Percentiles rank a stretch among this genome's conserved stretches.
phyloP scores from a whole-genome alignment of 2,888 invertebrate genomes.

The Furcula furcula region DNA sequence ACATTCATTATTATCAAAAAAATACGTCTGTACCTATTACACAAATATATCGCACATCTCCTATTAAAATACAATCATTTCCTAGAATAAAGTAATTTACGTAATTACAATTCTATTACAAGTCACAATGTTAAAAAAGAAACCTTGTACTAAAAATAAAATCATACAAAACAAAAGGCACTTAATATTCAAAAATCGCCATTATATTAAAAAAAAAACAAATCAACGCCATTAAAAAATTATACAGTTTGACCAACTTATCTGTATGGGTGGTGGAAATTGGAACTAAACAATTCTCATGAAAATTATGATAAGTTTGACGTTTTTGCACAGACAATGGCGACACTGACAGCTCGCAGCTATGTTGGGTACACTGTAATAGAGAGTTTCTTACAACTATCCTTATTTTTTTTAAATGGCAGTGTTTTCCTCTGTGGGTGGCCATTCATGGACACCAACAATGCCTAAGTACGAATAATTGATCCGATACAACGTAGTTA shows the following conservation, averaged over 20 bases:
- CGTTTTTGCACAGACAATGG: no score
- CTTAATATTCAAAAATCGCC: slow-evolving; percentile 15
- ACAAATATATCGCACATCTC: slow-evolving; percentile 1
- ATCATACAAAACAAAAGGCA: slow-evolving; percentile 32
- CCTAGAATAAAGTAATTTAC: neutral
- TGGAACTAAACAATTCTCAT: no score
- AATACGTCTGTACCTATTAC: neutral
- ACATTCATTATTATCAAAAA: neutral
- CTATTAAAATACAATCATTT: neutral
- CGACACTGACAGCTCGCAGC: no score
- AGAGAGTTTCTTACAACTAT: slow-evolving; percentile 18
- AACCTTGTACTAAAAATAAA: slow-evolving; percentile 20
- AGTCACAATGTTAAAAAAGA: neutral
- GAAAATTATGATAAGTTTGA: no score
- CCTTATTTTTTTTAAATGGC: slow-evolving; percentile 52
- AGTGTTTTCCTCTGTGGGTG: slow-evolving; percentile 54
- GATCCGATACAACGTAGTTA: slow-evolving; percentile 56
- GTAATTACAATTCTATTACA: neutral
- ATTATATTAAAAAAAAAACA: slow-evolving; percentile 29
- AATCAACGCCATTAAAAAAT: no score
- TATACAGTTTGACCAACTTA: no score
- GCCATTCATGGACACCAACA: slow-evolving; percentile 59
- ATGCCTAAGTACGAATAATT: slow-evolving; percentile 74
- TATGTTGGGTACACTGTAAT: no score
- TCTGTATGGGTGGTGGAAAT: no score